Percentiles rank a stretch among this genome's conserved stretches.
phyloP scores from a whole-genome alignment of 2,888 invertebrate genomes.

The Diplazon laetatorius region DNA sequence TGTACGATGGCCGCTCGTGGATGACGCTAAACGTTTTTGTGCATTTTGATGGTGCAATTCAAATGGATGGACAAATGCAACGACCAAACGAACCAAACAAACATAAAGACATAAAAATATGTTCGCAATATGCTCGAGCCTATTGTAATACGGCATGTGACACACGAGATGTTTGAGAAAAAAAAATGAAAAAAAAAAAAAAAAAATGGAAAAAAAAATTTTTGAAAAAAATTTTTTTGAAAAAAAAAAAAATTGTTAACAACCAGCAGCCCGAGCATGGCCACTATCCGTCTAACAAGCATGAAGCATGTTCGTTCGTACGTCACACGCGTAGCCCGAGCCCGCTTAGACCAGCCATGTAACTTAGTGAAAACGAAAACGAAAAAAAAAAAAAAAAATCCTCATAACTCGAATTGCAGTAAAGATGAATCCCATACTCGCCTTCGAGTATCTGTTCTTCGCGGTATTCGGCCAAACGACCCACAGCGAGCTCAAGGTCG shows the following conservation, averaged over 20 bases:
- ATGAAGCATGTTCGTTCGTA: slow-evolving; percentile 80
- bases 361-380: slow-evolving; percentile 63
- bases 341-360: slow-evolving; percentile 62
- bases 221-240: not conserved
- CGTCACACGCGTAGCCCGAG: slow-evolving; percentile 68
- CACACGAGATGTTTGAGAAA: slow-evolving; percentile 47
- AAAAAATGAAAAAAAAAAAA: slow-evolving; percentile 13
- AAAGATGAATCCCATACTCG: slow-evolving; percentile 94
- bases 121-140: slow-evolving; percentile 49
- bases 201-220: slow-evolving; percentile 35
- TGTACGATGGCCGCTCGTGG: slow-evolving; percentile 22
- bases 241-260: slow-evolving; percentile 28
- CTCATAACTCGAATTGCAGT: slow-evolving; percentile 85
- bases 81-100: slow-evolving; percentile 22
- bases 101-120: slow-evolving; percentile 24
- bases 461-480: slow-evolving; percentile 98
- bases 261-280: slow-evolving; percentile 76
- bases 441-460: slow-evolving; percentile 98
- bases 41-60: slow-evolving; percentile 7
- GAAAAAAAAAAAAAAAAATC: too few species aligned
- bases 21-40: slow-evolving; percentile 16
- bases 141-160: slow-evolving; percentile 60
- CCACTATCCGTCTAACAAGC: slow-evolving; percentile 73
- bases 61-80: slow-evolving; percentile 39
- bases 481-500: slow-evolving; percentile 91